Base-by-base conservation (phyloP, 2,888 invertebrate species). In the Pyrocoelia pectoralis region DNA sequence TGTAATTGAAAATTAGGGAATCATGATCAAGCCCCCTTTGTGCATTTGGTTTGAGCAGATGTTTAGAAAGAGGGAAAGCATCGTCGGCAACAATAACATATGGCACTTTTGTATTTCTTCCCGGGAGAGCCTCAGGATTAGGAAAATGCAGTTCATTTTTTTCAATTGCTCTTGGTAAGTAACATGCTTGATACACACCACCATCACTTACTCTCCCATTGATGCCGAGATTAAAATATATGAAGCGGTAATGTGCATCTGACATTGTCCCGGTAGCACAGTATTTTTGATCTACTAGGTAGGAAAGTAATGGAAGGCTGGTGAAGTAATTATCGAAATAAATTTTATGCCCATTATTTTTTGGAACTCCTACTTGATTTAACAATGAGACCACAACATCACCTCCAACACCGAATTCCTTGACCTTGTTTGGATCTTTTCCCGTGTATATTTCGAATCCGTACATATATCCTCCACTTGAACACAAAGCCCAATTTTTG, bases 171-270 rank as follows among this genome's bases (percentile, higher is more conserved):
- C 38, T 5, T 38, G 6, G 43, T 43, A 43, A 43, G 15, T 13
- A 43, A 43, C 43, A 38, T 43, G 43, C 43, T 43, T 43, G 13
- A 15, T 14, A 43, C 13, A 43, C 43, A 43, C 43, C 38, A 38
- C 38, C 38, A n/a, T 38, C 38, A 38, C 38, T 38, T 38, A 38
- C 38, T 38, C 43, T 43, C 14, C 43, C 43, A 43, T 43, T 43
- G 13, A 15, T 43, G 15, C 43, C 43, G 8, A 43, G 15, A 43
- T 43, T 43, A 43, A 14, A 15, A 15, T 43, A 43, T 43, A 15
- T 43, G 15, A 43, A 43, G 13, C 15, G 13, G 12, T 43, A 43
- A 14, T 43, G 13, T 5, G 43, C 43, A 43, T 43, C 43, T 43
- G 43, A 13, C 15, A 43, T 14, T 14, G 43, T n/a, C n/a, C n/a